phyloP scores from a whole-genome alignment of 2,888 invertebrate genomes.

The Ecdyonurus torrentis region DNA sequence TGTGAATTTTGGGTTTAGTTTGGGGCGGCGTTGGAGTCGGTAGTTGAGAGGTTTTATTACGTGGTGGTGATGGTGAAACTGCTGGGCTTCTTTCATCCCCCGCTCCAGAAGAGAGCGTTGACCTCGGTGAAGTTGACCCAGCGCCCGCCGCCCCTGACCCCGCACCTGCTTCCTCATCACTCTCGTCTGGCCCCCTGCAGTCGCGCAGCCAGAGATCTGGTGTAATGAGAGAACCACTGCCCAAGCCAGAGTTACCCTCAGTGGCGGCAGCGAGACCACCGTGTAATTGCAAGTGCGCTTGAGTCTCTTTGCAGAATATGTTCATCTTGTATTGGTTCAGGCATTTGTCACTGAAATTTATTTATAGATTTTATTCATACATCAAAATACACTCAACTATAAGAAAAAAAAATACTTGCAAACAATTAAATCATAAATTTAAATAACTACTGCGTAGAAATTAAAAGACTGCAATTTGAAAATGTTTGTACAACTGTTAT shows the following conservation, averaged over 20 bases:
- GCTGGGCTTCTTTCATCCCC: slow-evolving; percentile 39
- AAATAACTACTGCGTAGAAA: too few species aligned
- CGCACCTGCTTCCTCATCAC: slow-evolving; percentile 10
- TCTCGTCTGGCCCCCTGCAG: slow-evolving; percentile 44
- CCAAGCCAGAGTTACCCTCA: slow-evolving; percentile 10
- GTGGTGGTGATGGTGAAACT: slow-evolving; percentile 24
- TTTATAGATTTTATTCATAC: neutral
- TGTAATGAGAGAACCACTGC: slow-evolving; percentile 44
- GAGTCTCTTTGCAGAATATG: slow-evolving; percentile 85
- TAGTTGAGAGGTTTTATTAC: slow-evolving; percentile 24
- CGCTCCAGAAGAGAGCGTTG: slow-evolving; percentile 13
- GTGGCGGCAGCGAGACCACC: slow-evolving; percentile 10
- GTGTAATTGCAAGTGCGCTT: slow-evolving; percentile 59
- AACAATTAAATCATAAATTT: too few species aligned
- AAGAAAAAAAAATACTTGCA: neutral
- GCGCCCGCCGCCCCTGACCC: slow-evolving; percentile 6
- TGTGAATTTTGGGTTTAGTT: too few species aligned
- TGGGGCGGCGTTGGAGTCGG: slow-evolving; percentile 25
- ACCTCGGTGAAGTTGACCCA: slow-evolving; percentile 16
- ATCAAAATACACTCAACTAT: neutral
- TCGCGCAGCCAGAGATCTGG: slow-evolving; percentile 82
- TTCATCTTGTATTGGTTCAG: slow-evolving; percentile 95
- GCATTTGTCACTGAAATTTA: slow-evolving; percentile 77
- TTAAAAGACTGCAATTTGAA: too few species aligned
- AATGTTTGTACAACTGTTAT: too few species aligned